These are phyloP conservation scores for Drosophila villosipedis DNA, from an alignment of 2,888 invertebrate species.

Conservation along the genomic window DNA sequence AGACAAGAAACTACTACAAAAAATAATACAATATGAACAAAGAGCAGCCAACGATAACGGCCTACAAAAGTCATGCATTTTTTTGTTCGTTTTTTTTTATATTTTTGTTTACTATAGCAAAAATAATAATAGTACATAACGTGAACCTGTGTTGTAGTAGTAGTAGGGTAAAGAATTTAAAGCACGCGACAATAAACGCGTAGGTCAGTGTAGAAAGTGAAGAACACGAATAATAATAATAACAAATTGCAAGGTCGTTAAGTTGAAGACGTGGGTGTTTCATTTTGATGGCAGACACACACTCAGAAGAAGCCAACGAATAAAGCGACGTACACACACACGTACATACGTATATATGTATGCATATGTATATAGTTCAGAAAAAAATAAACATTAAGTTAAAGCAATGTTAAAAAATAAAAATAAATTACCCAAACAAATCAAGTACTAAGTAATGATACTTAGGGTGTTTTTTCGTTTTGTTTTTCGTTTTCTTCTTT, in stretches of 20 bases:
- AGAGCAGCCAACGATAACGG: conserved; percentile 65
- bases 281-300: conserved; percentile 23
- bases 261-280: conserved; percentile 33
- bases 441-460: conserved; percentile 41
- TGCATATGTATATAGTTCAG: neutral
- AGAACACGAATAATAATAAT: conserved; percentile 26
- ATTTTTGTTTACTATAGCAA: conserved; percentile 56
- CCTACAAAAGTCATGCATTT: conserved; percentile 32
- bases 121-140: conserved; percentile 38
- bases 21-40: conserved; percentile 27
- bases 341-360: neutral
- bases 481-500: conserved; percentile 22
- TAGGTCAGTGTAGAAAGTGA: conserved; percentile 53
- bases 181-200: conserved; percentile 42
- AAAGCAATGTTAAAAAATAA: conserved; percentile 14
- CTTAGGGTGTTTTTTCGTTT: conserved; percentile 40
- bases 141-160: conserved; percentile 4
- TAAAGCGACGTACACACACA: conserved; percentile 27
- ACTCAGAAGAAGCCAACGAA: conserved; percentile 12
- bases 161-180: conserved; percentile 46
- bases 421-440: conserved; percentile 31
- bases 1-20: conserved; percentile 58
- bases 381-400: conserved; percentile 23
- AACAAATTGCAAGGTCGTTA: conserved; percentile 54
- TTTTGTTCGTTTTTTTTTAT: conserved; percentile 45